Percentiles rank a stretch among this genome's conserved stretches.
Evolutionary conservation across 2,113 vertebrate genomes (phyloP).

Genomic region (Clarias magur): DNA sequence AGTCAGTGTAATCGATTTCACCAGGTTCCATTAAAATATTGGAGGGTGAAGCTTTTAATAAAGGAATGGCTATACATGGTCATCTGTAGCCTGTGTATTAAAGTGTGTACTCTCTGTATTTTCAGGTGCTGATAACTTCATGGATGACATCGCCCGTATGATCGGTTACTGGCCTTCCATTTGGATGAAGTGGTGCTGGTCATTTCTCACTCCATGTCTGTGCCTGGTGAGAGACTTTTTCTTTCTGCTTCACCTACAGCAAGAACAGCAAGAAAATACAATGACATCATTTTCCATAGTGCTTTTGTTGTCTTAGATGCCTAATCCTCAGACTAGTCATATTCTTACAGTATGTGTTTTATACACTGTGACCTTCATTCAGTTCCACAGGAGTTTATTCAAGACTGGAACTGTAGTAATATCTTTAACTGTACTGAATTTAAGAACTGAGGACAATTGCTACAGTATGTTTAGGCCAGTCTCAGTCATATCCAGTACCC

Average conservation of each 20-base stretch:
- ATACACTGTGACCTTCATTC: too few species aligned
- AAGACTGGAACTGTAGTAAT: too few species aligned
- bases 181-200: slow-evolving; percentile 86
- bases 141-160: slow-evolving; percentile 82
- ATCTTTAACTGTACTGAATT: not conserved
- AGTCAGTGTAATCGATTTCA: not conserved
- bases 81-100: not conserved
- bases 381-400: not conserved
- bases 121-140: slow-evolving; percentile 80
- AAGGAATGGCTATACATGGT: too few species aligned
- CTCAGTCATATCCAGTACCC: not conserved
- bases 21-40: too few species aligned
- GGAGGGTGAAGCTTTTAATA: too few species aligned
- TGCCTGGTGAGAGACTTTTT: slow-evolving; percentile 70
- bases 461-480: not conserved
- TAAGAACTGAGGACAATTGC: not conserved
- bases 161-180: slow-evolving; percentile 80
- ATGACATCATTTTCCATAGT: too few species aligned
- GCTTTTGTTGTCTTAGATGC: too few species aligned
- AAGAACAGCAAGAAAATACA: too few species aligned
- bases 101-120: not conserved
- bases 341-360: too few species aligned
- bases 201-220: slow-evolving; percentile 77
- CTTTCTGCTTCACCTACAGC: not conserved
- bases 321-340: too few species aligned